Percentiles rank a stretch among this genome's conserved stretches.
Evolutionary conservation across 2,797 vertebrate species (phyloP).

Genomic region (Sebastes variabilis): DNA sequence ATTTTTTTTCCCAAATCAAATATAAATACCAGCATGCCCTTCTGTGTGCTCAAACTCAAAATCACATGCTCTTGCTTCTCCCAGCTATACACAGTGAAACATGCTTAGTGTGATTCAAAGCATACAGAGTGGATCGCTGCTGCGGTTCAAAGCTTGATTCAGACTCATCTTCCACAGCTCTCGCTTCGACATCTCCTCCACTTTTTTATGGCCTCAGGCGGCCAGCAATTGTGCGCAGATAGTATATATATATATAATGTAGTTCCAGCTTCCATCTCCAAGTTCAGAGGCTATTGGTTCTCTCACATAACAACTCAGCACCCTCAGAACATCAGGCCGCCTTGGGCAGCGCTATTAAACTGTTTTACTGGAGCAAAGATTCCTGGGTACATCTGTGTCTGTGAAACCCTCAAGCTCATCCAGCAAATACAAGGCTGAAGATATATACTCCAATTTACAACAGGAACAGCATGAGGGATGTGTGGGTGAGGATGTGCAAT

Average conservation of each 20-base stretch:
- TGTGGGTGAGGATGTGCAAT: conserved; percentile 43
- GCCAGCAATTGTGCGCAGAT: conserved; percentile 56
- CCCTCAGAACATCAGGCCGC: conserved; percentile 48
- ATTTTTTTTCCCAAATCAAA: conserved; percentile 37
- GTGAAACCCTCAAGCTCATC: conserved; percentile 56
- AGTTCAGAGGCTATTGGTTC: conserved; percentile 63
- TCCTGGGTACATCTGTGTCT: conserved; percentile 63
- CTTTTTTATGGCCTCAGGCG: conserved; percentile 74
- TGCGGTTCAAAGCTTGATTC: conserved; percentile 61
- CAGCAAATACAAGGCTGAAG: conserved; percentile 29
- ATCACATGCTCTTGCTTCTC: conserved; percentile 29
- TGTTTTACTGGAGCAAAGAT: conserved; percentile 63
- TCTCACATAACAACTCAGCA: conserved; percentile 58
- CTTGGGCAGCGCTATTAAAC: conserved; percentile 61
- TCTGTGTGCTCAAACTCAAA: conserved; percentile 27
- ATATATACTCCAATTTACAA: conserved; percentile 43
- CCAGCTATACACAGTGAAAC: conserved; percentile 17
- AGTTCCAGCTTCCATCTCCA: conserved; percentile 61
- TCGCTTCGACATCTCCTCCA: conserved; percentile 54
- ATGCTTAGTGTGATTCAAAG: conserved; percentile 46
- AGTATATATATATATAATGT: conserved; percentile 51
- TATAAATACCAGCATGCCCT: conserved; percentile 37
- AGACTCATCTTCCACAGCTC: conserved; percentile 55
- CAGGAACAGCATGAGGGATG: conserved; percentile 27
- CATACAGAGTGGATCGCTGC: conserved; percentile 34